Conservation (phyloP, 2,113 vertebrate genomes). For the Tretioscincus oriximinensis region DNA sequence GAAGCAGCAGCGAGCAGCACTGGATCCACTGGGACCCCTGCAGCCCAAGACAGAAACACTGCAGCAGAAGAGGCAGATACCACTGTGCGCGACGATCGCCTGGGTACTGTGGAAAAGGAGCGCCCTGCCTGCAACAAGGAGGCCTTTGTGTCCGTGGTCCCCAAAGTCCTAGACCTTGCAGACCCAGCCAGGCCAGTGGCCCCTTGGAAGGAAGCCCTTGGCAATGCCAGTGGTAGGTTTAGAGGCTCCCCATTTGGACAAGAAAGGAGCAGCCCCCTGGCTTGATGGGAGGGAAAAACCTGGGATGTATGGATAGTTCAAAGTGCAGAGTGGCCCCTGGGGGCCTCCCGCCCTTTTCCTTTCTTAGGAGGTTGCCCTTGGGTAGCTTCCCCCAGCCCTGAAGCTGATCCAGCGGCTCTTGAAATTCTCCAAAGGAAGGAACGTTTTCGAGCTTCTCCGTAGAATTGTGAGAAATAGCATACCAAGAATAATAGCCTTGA, state of each 20-base stretch:
- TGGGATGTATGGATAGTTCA: background rate
- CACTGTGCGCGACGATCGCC: background rate
- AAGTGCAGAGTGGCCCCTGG: too few relatives aligned
- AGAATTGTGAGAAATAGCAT: too few relatives aligned
- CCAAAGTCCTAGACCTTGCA: background rate
- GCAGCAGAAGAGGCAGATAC: background rate
- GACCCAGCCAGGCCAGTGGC: conserved; percentile 29
- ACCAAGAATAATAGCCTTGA: too few relatives aligned
- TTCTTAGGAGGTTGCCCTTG: too few relatives aligned
- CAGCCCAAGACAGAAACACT: background rate
- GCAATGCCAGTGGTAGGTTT: conserved; percentile 60
- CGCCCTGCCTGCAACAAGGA: background rate
- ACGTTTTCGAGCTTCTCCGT: too few relatives aligned
- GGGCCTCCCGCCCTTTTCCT: too few relatives aligned
- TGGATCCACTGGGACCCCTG: background rate
- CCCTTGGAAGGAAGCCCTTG: conserved; percentile 47
- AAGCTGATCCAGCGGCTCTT: too few relatives aligned
- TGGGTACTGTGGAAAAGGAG: background rate
- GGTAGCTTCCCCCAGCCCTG: too few relatives aligned
- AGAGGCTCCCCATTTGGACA: background rate
- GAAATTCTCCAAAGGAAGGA: too few relatives aligned
- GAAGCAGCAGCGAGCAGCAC: background rate
- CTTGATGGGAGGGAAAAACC: background rate
- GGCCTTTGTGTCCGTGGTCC: background rate
- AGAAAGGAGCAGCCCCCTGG: background rate